phyloP scores from a whole-genome alignment of 2,113 vertebrate genomes.

The Carassius carassius region DNA sequence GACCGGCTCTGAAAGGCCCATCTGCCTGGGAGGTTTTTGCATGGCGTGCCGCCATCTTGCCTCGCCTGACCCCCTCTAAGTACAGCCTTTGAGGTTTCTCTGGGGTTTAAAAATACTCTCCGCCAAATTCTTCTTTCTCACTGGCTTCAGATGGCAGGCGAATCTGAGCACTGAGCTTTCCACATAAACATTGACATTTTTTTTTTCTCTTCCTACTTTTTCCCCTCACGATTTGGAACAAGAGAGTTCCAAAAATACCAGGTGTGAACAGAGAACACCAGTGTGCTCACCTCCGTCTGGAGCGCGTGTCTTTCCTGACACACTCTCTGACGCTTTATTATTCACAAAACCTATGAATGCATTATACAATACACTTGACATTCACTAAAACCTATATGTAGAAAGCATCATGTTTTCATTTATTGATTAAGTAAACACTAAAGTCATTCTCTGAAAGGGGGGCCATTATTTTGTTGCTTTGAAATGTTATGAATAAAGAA shows the following conservation, averaged over 20 bases:
- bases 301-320: constrained; percentile 24
- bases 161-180: constrained; percentile 53
- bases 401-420: not conserved
- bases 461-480: not conserved
- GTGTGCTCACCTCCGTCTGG: constrained; percentile 39
- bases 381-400: not conserved
- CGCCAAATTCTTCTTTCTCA: constrained; percentile 56
- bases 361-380: not conserved
- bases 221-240: constrained; percentile 44
- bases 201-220: constrained; percentile 33
- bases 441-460: not conserved
- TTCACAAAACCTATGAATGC: not conserved
- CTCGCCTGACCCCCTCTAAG: constrained; percentile 78
- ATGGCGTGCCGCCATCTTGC: constrained; percentile 78
- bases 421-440: not conserved
- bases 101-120: constrained; percentile 63
- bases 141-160: constrained; percentile 44
- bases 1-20: constrained; percentile 57
- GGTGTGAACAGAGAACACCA: constrained; percentile 53
- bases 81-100: constrained; percentile 75
- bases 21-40: constrained; percentile 66
- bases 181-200: constrained; percentile 52
- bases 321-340: constrained; percentile 4
- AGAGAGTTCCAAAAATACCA: constrained; percentile 54
- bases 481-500: not conserved